These are phyloP conservation scores for Rhegmatorhina hoffmannsi DNA, from an alignment of 2,113 vertebrate species.

Conservation along the genomic window DNA sequence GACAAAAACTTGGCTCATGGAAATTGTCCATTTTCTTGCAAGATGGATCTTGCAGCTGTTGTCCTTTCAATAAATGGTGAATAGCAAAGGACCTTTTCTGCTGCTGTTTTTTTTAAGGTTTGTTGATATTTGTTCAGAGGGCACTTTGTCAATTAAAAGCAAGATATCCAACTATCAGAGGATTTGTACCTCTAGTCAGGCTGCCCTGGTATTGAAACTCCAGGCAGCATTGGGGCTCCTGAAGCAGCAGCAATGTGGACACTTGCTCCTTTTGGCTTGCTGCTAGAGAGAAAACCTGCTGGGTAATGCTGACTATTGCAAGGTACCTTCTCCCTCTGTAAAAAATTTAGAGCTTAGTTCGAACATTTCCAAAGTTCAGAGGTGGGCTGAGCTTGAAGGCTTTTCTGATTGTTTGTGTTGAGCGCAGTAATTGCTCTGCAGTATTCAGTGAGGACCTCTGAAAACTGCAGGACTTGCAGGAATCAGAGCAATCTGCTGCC, in stretches of 20 bases:
- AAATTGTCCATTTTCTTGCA: fast-evolving
- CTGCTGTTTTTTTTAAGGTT: not conserved
- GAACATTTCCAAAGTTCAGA: not conserved
- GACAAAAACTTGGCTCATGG: fast-evolving
- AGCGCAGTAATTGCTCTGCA: not conserved
- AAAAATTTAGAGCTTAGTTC: not conserved
- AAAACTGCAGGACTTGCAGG: slow-evolving; percentile 36
- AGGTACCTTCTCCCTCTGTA: not conserved
- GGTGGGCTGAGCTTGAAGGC: not conserved
- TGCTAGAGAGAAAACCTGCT: not conserved
- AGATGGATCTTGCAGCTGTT: not conserved
- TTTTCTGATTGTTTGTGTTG: not conserved
- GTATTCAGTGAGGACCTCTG: not conserved
- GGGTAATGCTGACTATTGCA: not conserved
- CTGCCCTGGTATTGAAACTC: not conserved
- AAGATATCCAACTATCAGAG: not conserved
- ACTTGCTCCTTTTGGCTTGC: not conserved
- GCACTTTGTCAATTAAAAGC: not conserved
- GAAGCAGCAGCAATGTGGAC: not conserved
- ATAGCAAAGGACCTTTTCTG: fast-evolving
- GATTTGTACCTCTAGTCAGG: not conserved
- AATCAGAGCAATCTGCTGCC: not conserved
- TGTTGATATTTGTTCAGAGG: not conserved
- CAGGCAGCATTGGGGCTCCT: not conserved
- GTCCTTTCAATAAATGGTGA: not conserved